Percentiles rank a stretch among this genome's conserved stretches.
Evolutionary conservation across 2,113 vertebrate genomes (phyloP).

Genomic region (Vimba vimba): DNA sequence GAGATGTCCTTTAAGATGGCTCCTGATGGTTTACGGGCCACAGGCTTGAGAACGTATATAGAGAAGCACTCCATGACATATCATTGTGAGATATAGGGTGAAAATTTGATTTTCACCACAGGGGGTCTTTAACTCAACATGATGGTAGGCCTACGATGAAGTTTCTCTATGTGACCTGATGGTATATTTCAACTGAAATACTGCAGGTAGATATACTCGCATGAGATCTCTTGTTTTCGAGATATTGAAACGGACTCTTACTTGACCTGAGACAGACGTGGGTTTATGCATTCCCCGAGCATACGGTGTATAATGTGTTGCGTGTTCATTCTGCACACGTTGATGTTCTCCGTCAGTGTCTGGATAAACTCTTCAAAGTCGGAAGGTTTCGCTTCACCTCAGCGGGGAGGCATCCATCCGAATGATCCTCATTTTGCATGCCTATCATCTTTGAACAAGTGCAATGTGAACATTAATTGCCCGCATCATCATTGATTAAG

Average conservation of each 20-base stretch:
- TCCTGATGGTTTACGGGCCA: too few species aligned
- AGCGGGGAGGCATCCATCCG: constrained; percentile 23
- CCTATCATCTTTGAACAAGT: constrained; percentile 22
- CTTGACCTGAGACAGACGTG: background rate
- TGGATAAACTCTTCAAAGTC: constrained; percentile 4
- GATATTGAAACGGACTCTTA: background rate
- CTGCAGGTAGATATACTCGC: background rate
- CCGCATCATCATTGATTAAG: constrained; percentile 35
- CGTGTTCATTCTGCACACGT: background rate
- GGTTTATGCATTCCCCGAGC: background rate
- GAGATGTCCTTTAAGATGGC: too few species aligned
- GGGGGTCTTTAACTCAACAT: too few species aligned
- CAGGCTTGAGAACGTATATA: too few species aligned
- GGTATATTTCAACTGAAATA: background rate
- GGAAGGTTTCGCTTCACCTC: background rate
- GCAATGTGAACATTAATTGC: constrained; percentile 32
- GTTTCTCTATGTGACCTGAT: background rate
- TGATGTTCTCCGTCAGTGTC: background rate
- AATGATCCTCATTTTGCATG: constrained; percentile 38
- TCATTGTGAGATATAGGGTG: too few species aligned
- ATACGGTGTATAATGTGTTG: background rate
- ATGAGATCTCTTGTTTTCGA: background rate
- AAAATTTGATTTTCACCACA: too few species aligned
- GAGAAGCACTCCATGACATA: too few species aligned
- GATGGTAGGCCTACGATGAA: background rate